A percentile compares a stretch with the other conserved stretches of the same genome.
Conservation (phyloP, 2,797 vertebrate species). For the Pseudotriccus pelzelni region DNA sequence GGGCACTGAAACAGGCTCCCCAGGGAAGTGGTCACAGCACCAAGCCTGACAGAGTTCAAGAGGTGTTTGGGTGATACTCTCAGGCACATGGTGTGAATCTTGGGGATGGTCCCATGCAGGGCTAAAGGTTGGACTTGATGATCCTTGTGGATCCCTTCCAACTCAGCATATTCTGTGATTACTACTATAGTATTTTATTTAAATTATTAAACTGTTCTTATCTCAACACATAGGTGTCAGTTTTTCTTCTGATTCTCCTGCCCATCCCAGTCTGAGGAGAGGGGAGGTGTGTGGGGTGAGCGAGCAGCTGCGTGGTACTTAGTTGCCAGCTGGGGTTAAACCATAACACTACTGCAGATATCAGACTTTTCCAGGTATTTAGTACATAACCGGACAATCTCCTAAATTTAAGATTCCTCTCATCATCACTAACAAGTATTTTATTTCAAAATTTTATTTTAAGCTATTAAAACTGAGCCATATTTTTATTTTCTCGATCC, state of each 20-base stretch:
- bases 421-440: background rate
- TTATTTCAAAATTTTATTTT: background rate
- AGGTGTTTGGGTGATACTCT: background rate
- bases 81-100: background rate
- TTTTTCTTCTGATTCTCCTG: background rate
- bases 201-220: background rate
- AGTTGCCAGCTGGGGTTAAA: background rate
- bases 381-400: background rate
- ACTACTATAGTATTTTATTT: background rate
- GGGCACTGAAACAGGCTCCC: background rate
- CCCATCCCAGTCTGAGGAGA: background rate
- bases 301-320: background rate
- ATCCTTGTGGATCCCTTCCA: background rate
- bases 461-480: background rate
- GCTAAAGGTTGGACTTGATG: background rate
- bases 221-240: background rate
- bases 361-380: background rate
- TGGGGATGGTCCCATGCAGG: background rate
- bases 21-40: background rate
- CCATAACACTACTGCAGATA: background rate
- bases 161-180: background rate
- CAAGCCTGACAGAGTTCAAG: background rate
- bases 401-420: background rate
- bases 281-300: background rate
- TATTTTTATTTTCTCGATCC: background rate